Evolutionary conservation across 2,888 invertebrate genomes (phyloP), one percentile per base, ranked within the genome.

Genomic region (Coleophora flavipennella): DNA sequence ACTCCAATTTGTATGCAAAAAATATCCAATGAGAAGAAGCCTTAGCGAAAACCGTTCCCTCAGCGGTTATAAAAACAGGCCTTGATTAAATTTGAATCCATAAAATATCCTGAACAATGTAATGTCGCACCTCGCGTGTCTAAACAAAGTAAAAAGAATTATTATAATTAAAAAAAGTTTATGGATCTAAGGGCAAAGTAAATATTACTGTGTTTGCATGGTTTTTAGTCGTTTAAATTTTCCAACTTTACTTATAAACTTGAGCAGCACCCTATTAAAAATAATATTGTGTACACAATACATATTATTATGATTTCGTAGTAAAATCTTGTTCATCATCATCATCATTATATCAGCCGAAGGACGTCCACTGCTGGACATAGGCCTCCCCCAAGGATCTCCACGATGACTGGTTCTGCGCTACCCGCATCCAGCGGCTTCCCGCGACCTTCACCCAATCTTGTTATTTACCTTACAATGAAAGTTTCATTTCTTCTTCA

Each of bases 51-150:
- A 59, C 54, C n/a, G n/a, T n/a, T n/a, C n/a, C 25, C 20, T 46
- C 50, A 48, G 48, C 41, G 46, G 44, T 39, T 50, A 53, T 50
- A 48, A 58, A 59, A 60, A 53, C 57, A 53, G 52, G 44, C 52
- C 59, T 55, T 74, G 68, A 74, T 73, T 74, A 72, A 73, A 71
- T 67, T 65, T 59, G 68, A 73, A 72, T 57, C 73, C 73, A 49
- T 73, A 71, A 71, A 72, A 73, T 67, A 62, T 68, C 63, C 68
- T 60, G 59, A 43, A 52, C 52, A 46, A 49, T 6, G 20, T 20
- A 20, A 3, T 6, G 33, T 12, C 31, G 25, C 31, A 8, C 20
- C 29, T 57, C 43, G 62, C 60, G 58, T 59, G 60, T 35, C 48
- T 39, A 41, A 50, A 43, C 48, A 51, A 46, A 51, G 50, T 59